Base-by-base conservation (phyloP, 1,140 invertebrate genomes). In the Pseudomyrmex dendroicus region DNA sequence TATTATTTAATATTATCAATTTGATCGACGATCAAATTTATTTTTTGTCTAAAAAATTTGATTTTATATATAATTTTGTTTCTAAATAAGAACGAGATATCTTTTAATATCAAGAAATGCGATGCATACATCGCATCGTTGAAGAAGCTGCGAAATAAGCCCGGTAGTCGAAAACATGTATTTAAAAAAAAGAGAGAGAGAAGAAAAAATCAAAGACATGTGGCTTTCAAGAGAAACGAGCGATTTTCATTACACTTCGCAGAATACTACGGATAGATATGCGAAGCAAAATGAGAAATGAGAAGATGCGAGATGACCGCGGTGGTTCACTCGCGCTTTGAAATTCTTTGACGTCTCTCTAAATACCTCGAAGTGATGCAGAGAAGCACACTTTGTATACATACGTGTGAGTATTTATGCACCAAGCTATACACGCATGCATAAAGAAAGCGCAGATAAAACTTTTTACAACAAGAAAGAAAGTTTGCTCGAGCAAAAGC, bases 171-270 rank as follows among this genome's bases (percentile, higher is more conserved):
- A 35, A 1, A 35, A 35, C 35, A 35, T 35, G 35, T 35, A 35
- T 35, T 35, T 35, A 13, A 25, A 82, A 82, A 46, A 63, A 64
- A 66, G 35, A 9, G 15, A 46, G 57, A 20, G 10, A 83, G 57
- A 12, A 74, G 61, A 15, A 66, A 25, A 54, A 73, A 82, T 73
- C 44, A 54, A 83, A 61, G n/a, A 13, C 12, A 35, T 35, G 35
- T 35, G 35, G 12, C 7, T 73, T 52, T 73, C 46, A 12, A 74
- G 46, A 74, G 44, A 74, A 74, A 70, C 54, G 54, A 48, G 52
- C 15, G 66, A 48, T 74, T 82, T 82, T 74, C 57, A 63, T 48
- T 57, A 48, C 61, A 25, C 68, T 82, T 82, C 70, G 78, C 4
- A 9, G 59, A 82, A 63, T 8, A 10, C n/a, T 13, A 10, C 44